phyloP scores from a whole-genome alignment of 2,797 vertebrate species.

The Etheostoma perlongum region DNA sequence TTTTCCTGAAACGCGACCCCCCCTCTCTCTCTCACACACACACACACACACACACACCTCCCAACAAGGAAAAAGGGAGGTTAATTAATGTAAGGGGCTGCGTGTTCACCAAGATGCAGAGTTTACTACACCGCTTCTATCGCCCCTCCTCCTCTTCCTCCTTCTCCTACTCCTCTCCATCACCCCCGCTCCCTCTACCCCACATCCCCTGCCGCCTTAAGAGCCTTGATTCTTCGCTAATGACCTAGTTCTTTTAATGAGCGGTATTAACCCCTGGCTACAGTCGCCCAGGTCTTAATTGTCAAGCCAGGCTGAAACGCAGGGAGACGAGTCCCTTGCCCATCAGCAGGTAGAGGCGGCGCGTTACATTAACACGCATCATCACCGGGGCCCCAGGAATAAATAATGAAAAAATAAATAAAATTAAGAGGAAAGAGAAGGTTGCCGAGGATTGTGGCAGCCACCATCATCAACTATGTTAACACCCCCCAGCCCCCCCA shows the following conservation, averaged over 20 bases:
- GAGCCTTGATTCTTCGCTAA: conserved; percentile 99
- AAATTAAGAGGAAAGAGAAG: conserved; percentile 43
- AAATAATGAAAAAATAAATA: conserved; percentile 93
- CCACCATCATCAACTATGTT: conserved; percentile 82
- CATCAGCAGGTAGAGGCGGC: conserved; percentile 76
- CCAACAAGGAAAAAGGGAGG: conserved; percentile 97
- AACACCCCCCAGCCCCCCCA: conserved; percentile 22
- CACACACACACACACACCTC: conserved; percentile 58
- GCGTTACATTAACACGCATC: conserved; percentile 92
- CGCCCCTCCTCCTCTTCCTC: conserved; percentile 72
- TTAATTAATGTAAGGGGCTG: conserved; percentile 99
- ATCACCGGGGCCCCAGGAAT: conserved; percentile 87
- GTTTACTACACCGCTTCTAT: conserved; percentile 90
- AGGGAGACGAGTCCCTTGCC: conserved; percentile 84
- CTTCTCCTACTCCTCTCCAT: conserved; percentile 76
- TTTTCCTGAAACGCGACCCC: conserved; percentile 20
- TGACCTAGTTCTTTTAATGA: conserved; percentile 99
- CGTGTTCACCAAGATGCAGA: conserved; percentile 94
- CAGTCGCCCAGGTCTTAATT: conserved; percentile 99
- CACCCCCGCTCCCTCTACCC: conserved; percentile 71
- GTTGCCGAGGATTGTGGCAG: conserved; percentile 71
- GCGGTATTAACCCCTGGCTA: conserved; percentile 99
- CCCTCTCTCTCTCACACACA: neutral
- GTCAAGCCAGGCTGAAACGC: conserved; percentile 96
- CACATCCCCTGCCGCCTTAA: conserved; percentile 93